Evolutionary conservation across 1,140 invertebrate species (phyloP), one percentile per base, ranked within the genome.

Genomic region (Zaprionus nigranus): DNA sequence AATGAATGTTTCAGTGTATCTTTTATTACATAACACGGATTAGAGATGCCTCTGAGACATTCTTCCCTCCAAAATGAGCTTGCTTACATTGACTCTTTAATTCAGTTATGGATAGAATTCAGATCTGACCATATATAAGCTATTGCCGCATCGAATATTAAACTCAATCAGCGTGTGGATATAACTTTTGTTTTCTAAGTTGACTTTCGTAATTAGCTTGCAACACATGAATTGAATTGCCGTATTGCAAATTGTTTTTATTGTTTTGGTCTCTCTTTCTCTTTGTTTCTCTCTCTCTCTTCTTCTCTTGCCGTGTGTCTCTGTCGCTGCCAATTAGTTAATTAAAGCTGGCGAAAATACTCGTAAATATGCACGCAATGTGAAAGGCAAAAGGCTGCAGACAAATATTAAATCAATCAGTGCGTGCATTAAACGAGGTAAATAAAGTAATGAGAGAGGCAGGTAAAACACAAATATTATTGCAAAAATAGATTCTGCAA

Each of bases 121-220:
- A 15, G 22, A 56, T 26, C n/a, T n/a, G 62, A 20, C 20, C 26
- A 60, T 26, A 13, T 7, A 60, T 69, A 43, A 69, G 34, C 43
- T 5, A 24, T 51, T 24, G 15, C 17, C 17, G 20, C 68, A 79
- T 79, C 68, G 68, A 79, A 69, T 77, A 68, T 77, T 73, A 54
- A 68, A 69, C 81, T 87, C 81, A 87, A 87, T 87, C 84, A 88
- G 81, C 57, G 81, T 73, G 81, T 84, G 83, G 81, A 63, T 53
- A 60, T 67, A 30, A 53, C 30, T 36, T 72, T 71, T 46, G 20
- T 66, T 58, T 22, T 30, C 22, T 36, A 51, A 15, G 12, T 22
- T 28, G 61, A 17, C 28, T 28, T 62, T 51, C 46, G 53, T 76
- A 87, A 82, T 87, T 79, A 82, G 66, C 53, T 67, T 36, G 71